A percentile compares a stretch with the other conserved stretches of the same genome.
phyloP scores from a whole-genome alignment of 1,140 invertebrate species.

The Chrysoperla carnea region DNA sequence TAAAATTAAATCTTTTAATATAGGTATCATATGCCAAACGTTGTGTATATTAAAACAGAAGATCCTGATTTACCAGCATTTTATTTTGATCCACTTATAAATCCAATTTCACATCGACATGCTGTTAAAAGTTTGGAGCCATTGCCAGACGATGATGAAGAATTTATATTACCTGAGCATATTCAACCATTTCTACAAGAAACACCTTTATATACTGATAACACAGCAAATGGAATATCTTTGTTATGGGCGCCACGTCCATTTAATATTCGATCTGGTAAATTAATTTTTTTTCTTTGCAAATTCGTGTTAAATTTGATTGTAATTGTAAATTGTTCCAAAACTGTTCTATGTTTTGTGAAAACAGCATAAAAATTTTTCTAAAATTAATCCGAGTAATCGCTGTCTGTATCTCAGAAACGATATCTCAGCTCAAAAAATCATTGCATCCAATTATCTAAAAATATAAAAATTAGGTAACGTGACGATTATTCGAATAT shows the following conservation, averaged over 20 bases:
- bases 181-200: constrained; percentile 88
- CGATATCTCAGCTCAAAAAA: too few relatives aligned
- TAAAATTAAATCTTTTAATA: too few relatives aligned
- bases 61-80: constrained; percentile 99
- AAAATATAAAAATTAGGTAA: too few relatives aligned
- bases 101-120: constrained; percentile 94
- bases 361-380: too few relatives aligned
- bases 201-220: constrained; percentile 92
- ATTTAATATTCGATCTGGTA: constrained; percentile 87
- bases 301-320: too few relatives aligned
- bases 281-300: constrained; percentile 1
- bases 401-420: too few relatives aligned
- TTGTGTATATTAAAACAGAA: constrained; percentile 99
- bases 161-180: constrained; percentile 80
- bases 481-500: too few relatives aligned
- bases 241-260: constrained; percentile 97
- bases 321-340: too few relatives aligned
- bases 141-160: constrained; percentile 84
- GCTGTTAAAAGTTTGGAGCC: constrained; percentile 71
- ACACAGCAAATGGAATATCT: constrained; percentile 97
- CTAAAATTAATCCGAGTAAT: too few relatives aligned
- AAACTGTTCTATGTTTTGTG: too few relatives aligned
- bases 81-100: constrained; percentile 99
- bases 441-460: too few relatives aligned
- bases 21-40: constrained; percentile 98